Base-by-base conservation (phyloP, 2,888 invertebrate genomes). In the Caenorhabditis doughertyi region DNA sequence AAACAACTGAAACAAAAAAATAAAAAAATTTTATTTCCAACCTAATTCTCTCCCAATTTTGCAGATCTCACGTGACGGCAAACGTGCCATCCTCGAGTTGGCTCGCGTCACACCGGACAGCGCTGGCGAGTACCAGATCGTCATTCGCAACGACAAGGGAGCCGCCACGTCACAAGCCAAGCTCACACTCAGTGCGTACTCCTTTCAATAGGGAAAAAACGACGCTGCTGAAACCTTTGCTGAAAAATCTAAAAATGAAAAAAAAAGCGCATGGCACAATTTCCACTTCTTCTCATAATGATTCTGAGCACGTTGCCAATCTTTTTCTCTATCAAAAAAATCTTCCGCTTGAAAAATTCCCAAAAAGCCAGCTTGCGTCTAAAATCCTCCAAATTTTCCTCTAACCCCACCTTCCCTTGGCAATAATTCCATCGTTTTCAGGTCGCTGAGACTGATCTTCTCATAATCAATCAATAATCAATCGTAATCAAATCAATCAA, bases 161-260 rank as follows among this genome's bases (percentile, higher is more conserved):
- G 87, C 89, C 32, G 90, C 91, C 29, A 85, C 89, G 62, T 89
- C 88, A 29, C 88, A 88, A 83, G 90, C 92, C 76, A 89, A 89
- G 65, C 86, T 91, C 67, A 90, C 87, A 49, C 80, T 91, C 71
- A 85, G 87, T 87, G 71, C 64, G 86, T 83, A 77, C 23, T 13
- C 16, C 9, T 4, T 21, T 13, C 2, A 25, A 47, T 11, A 47
- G 16, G n/a, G 16, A 49, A n/a, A 39, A 29, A 39, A 23, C 16
- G 23, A 27, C 23, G 13, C 53, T 76, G 76, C 74, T 74, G 65
- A 65, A 67, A 58, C 65, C 74, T 74, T 65, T 64, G 51, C 53
- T 23, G n/a, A 16, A 49, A 72, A 72, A 51, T 35, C 25, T 32
- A 16, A 72, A 62, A 73, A 32, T 42, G n/a, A 32, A 55, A 71